These are phyloP conservation scores for Pseudococcus viburni DNA, from an alignment of 2,888 invertebrate genomes.

Conservation along the genomic window DNA sequence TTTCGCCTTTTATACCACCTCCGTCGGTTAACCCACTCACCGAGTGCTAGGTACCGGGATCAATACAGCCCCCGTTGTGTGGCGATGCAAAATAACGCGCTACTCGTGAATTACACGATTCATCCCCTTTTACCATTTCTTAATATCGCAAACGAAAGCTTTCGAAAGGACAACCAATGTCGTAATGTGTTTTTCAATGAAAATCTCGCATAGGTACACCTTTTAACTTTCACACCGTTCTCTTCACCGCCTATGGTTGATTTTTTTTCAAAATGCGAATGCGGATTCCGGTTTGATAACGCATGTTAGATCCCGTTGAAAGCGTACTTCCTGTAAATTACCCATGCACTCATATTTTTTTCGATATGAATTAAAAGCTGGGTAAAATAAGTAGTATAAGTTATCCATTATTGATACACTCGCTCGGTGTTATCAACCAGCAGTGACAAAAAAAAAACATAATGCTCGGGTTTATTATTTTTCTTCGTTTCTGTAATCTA, in stretches of 20 bases:
- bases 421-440: background rate
- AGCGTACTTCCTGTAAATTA: background rate
- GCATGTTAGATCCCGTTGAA: background rate
- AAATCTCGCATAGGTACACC: background rate
- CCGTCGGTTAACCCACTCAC: constrained; percentile 37
- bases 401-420: background rate
- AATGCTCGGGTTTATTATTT: background rate
- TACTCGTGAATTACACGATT: constrained; percentile 33
- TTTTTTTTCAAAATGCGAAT: too few relatives aligned
- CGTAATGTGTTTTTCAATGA: constrained; percentile 27
- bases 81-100: constrained; percentile 47
- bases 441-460: background rate
- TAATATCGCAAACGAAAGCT: constrained; percentile 33
- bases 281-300: background rate
- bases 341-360: too few relatives aligned
- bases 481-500: background rate
- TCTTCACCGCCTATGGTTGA: too few relatives aligned
- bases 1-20: background rate
- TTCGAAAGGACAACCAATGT: constrained; percentile 37
- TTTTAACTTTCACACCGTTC: background rate
- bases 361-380: too few relatives aligned
- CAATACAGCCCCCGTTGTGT: constrained; percentile 41
- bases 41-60: constrained; percentile 43
- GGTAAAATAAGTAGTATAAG: background rate
- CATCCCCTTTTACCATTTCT: constrained; percentile 41